Evolutionary conservation across 2,113 vertebrate species (phyloP), one percentile per base, ranked within the genome.

Genomic region (Atractosteus spatula): DNA sequence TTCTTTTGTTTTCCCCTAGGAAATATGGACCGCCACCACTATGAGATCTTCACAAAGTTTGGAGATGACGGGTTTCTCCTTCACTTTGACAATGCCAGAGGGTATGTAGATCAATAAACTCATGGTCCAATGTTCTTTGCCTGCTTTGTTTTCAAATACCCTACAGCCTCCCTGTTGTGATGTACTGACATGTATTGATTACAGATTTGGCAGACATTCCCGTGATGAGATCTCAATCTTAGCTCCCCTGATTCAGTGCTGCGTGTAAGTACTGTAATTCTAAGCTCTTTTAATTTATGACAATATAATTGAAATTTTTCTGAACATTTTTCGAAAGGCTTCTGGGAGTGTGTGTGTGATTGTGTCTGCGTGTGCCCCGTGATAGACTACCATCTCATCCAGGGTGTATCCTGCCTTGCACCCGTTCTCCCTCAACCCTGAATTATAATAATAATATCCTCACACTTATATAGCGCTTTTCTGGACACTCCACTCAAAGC

Each of bases 11-110:
- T 68, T 66, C 64, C 1, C 2, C 3, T 81, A 99, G 97, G 96
- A 44, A 99, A 99, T 79, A 98, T 99, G 97, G 97, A 99, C 85
- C 89, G 97, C 3, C 97, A 99, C 82, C 96, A 99, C 80, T 99
- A 98, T 0, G 97, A 99, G 80, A 94, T 97, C 85, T 99, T 99
- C 88, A 96, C 94, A 74, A 96, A 92, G 82, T 99, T 99, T 56
- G 96, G 96, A 55, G 96, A 98, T 0, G 94, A 98, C 0, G 95
- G 97, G 0, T 97, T 98, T 79, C 91, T 96, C 3, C 86, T 99
- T 3, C 97, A 99, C 43, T 87, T 99, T 68, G 97, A 99, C 89
- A 99, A 99, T 0, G 97, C 96, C 75, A 89, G 97, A 89, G 97
- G 97, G 97, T 99, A 82, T 90, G 93, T 62, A 43, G 56, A n/a